Conservation (phyloP, 2,888 invertebrate species). For the Anarsia innoxiella region DNA sequence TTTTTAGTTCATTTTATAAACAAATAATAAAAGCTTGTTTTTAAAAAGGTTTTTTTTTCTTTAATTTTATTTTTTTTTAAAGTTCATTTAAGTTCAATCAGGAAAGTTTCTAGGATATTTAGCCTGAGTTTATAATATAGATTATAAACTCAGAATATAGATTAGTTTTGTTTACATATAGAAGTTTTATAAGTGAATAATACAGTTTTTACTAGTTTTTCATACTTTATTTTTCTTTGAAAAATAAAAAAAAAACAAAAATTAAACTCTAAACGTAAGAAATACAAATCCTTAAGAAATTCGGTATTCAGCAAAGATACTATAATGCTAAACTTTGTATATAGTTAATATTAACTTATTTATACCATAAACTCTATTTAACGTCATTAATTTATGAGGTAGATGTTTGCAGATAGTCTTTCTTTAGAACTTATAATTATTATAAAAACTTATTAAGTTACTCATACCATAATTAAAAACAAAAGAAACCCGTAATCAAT, state of each 20-base stretch:
- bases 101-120: too few relatives aligned
- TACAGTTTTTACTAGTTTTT: constrained; percentile 26
- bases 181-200: constrained; percentile 17
- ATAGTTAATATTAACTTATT: constrained; percentile 62
- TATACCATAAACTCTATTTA: constrained; percentile 65
- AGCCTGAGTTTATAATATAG: too few relatives aligned
- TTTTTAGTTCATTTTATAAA: too few relatives aligned
- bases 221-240: constrained; percentile 64
- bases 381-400: constrained; percentile 71
- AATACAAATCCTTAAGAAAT: constrained; percentile 51
- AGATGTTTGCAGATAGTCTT: constrained; percentile 72
- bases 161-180: too few relatives aligned
- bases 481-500: constrained; percentile 43
- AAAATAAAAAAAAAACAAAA: constrained; percentile 66
- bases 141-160: too few relatives aligned
- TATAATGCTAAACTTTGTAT: constrained; percentile 62
- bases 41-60: too few relatives aligned
- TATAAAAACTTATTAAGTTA: constrained; percentile 34
- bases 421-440: constrained; percentile 57
- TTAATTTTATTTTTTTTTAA: too few relatives aligned
- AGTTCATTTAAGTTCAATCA: too few relatives aligned
- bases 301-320: constrained; percentile 52
- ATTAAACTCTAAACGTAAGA: constrained; percentile 66
- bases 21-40: too few relatives aligned
- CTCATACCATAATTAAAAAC: constrained; percentile 43